Base-by-base conservation (phyloP, 2,888 invertebrate species). In the Crepidodera aurea region DNA sequence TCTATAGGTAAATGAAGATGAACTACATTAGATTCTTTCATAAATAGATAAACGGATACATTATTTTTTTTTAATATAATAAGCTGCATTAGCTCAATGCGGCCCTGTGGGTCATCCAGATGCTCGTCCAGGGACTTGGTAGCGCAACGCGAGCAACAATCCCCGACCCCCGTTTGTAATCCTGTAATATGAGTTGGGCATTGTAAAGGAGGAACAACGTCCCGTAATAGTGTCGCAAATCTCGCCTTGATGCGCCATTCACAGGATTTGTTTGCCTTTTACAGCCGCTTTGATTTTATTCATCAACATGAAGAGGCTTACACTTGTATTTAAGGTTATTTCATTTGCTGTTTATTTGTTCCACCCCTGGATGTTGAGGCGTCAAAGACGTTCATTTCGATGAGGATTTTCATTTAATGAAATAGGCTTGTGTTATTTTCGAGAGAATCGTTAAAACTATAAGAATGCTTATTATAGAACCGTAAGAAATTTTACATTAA, bases 151-250 rank as follows among this genome's bases (percentile, higher is more conserved):
- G 53, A 54, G 57, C 51, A 25, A 42, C 55, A 54, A 37, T 51
- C 62, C 70, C 44, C 2, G 44, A 19, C 44, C 44, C 22, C 66
- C 62, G 64, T 68, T 68, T 66, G 73, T 78, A 77, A 78, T 78
- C 78, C 77, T 69, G 78, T 77, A 78, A 78, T 73, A 71, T 69
- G 78, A 78, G 72, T 69, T 63, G 66, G 53, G 69, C 71, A 75
- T 78, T 78, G 78, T 78, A 42, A 62, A 6, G 68, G 69, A 68
- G 32, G 55, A 50, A 32, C 27, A 59, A 67, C 70, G 71, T 72
- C 75, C 74, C 74, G 77, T 77, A 77, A 75, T 77, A 77, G 74
- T 77, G 77, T 77, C 75, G 77, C 77, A 76, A 78, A 77, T 76
- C 73, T 75, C 67, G 69, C 70, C 71, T 71, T 71, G 70, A 69